phyloP scores from a whole-genome alignment of 2,888 invertebrate species.

The Esperia sulphurella region DNA sequence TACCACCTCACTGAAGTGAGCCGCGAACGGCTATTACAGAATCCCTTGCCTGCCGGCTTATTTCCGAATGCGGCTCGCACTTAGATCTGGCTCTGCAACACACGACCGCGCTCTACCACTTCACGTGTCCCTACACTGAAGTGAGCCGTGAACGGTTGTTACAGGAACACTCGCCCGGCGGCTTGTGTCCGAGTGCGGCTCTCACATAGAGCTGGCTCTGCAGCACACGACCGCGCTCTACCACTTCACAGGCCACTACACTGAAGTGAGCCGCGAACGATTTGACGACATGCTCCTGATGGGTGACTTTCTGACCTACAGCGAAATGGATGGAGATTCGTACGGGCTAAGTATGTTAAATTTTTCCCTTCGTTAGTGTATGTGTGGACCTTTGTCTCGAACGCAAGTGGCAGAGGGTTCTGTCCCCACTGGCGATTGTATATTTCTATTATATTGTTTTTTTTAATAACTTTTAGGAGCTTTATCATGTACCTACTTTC shows the following conservation, averaged over 20 bases:
- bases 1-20: no score
- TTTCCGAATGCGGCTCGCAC: constrained; percentile 41
- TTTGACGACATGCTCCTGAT: constrained; percentile 64
- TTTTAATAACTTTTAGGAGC: no score
- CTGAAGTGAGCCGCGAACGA: constrained; percentile 36
- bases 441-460: no score
- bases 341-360: constrained; percentile 58
- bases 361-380: background rate
- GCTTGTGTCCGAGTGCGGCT: constrained; percentile 43
- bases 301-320: constrained; percentile 64
- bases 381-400: background rate
- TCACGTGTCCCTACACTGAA: constrained; percentile 38
- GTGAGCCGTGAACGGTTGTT: constrained; percentile 26
- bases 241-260: constrained; percentile 45
- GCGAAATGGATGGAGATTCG: constrained; percentile 61
- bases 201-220: constrained; percentile 42
- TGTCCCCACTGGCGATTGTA: no score
- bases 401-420: no score
- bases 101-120: constrained; percentile 53
- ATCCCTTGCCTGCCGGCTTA: constrained; percentile 50
- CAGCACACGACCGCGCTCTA: constrained; percentile 56
- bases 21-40: constrained; percentile 29
- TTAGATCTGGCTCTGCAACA: constrained; percentile 48
- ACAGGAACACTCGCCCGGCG: constrained; percentile 53
- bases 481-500: no score